Conservation (phyloP, 2,113 vertebrate species). For the Scolopax mira region DNA sequence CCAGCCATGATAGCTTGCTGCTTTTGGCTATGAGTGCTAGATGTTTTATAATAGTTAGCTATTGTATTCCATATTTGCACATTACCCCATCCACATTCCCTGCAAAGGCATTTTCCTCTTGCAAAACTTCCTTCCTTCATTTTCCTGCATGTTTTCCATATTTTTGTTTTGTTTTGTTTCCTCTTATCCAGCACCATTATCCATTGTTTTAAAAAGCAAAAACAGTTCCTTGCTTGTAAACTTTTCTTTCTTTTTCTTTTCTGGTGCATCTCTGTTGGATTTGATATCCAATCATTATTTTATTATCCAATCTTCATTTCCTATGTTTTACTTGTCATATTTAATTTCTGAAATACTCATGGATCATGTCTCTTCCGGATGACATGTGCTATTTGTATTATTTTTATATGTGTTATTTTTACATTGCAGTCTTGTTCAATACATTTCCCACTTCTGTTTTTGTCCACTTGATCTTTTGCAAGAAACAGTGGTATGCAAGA, state of each 20-base stretch:
- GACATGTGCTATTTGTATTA: neutral
- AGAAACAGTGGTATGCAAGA: neutral
- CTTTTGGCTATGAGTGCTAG: neutral
- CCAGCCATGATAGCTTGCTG: neutral
- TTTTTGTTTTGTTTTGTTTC: neutral
- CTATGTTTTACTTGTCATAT: neutral
- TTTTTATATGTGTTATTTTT: neutral
- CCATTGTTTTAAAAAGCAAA: neutral
- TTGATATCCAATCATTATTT: no score
- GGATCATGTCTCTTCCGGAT: neutral
- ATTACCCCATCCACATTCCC: neutral
- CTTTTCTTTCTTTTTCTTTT: neutral
- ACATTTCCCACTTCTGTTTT: neutral
- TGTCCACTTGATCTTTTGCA: neutral
- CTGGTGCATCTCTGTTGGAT: neutral
- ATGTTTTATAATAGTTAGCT: neutral
- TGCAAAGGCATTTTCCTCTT: constrained; percentile 25
- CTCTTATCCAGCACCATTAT: neutral
- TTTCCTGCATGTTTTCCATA: neutral
- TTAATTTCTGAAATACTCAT: neutral
- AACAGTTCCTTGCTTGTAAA: neutral
- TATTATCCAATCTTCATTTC: no score
- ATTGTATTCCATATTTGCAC: neutral
- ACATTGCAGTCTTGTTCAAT: neutral
- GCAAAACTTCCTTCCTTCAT: neutral